Base-by-base conservation (phyloP, 2,797 vertebrate genomes). In the Gobionotothen gibberifrons region DNA sequence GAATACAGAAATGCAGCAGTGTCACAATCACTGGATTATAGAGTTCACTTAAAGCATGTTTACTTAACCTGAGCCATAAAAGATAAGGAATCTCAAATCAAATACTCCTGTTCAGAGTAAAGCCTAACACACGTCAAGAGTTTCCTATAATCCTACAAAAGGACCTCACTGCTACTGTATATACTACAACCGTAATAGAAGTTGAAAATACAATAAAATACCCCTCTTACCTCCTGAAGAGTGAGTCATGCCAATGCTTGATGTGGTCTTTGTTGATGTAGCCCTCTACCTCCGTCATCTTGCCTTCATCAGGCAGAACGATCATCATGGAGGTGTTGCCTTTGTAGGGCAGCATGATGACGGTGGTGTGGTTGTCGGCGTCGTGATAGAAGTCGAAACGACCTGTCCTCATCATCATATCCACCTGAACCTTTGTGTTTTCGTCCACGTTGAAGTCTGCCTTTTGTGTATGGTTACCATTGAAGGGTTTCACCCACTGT, bases 361-460 rank as follows among this genome's bases (percentile, higher is more conserved):
- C 68, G 0, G 87, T 93, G 60, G 95, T 95, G 81, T 92, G 87
- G 72, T 96, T 95, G 13, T 90, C 79, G 0, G 42, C 1, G 9
- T 98, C 97, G 0, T 90, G 86, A 52, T 94, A 96, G 0, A 89
- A 85, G 15, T 95, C 91, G 6, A 93, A 98, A 36, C 94, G 76
- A 9, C 96, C 96, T 0, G 57, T 90, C 52, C 86, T 95, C 78
- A 79, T 94, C 97, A 98, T 98, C 96, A 97, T 97, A 5, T 97
- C 96, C 26, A 98, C 96, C 77, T 94, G 74, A 65, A 98, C 94
- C 0, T 61, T 83, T 56, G 89, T 96, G 71, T 64, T 87, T 6
- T 86, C 78, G 9, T 95, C 85, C 82, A 97, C 91, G 0, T 85
- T 63, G 89, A 99, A 98, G 5, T 96, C 89, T 0, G 63, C 91